Evolutionary conservation across 2,113 vertebrate genomes (phyloP).

Genomic region (Labeo catla): DNA sequence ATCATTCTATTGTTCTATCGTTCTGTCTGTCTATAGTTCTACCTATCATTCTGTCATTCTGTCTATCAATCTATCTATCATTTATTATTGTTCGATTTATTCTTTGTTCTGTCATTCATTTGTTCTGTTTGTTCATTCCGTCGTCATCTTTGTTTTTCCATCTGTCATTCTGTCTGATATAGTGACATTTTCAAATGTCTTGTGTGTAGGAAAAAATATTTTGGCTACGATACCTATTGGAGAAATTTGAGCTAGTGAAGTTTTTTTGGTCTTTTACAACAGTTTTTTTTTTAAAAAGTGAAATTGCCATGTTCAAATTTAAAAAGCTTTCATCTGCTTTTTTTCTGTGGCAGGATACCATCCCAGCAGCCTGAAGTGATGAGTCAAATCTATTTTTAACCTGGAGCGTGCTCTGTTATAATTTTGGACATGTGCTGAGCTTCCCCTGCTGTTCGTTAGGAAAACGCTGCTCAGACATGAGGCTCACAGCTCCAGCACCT

Average conservation of each 20-base stretch:
- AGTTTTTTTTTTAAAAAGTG: neutral
- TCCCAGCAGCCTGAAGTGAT: slow-evolving; percentile 18
- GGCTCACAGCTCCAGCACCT: neutral
- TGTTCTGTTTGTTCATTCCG: neutral
- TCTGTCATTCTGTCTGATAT: neutral
- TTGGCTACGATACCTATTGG: neutral
- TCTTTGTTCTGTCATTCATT: neutral
- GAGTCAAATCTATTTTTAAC: slow-evolving; percentile 40
- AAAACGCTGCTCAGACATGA: slow-evolving; percentile 30
- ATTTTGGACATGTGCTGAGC: slow-evolving; percentile 18
- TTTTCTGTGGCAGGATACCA: neutral
- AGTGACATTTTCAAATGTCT: neutral
- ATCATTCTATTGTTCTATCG: accelerated
- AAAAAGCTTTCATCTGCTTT: neutral
- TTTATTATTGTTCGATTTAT: neutral
- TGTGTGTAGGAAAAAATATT: neutral
- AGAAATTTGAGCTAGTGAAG: neutral
- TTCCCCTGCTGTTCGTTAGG: slow-evolving; percentile 29
- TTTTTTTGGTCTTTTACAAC: neutral
- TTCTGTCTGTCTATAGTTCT: neutral
- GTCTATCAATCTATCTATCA: neutral
- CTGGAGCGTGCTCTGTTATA: neutral
- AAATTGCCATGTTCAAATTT: neutral
- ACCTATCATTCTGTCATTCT: neutral
- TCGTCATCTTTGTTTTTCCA: neutral